Conservation (phyloP, 2,113 vertebrate species). For the Phainopepla nitens region DNA sequence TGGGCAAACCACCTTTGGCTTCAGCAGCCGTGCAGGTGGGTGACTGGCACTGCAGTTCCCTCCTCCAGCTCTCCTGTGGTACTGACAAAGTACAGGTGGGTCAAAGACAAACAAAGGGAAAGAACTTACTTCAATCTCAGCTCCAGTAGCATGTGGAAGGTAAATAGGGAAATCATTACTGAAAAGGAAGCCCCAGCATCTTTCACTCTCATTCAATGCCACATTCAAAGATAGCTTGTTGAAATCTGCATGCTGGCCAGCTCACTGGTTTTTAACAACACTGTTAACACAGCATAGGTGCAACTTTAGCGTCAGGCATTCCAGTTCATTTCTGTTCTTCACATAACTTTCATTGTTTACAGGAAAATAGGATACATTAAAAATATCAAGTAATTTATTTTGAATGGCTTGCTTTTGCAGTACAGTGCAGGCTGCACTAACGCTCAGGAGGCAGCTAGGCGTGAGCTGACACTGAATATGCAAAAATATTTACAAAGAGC, state of each 20-base stretch:
- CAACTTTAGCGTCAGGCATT: neutral
- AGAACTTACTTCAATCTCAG: neutral
- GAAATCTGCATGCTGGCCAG: accelerated
- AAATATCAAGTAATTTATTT: neutral
- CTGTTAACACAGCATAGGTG: neutral
- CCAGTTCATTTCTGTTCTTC: neutral
- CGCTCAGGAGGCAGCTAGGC: neutral
- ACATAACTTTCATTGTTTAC: neutral
- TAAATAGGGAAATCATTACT: neutral
- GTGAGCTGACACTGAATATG: neutral
- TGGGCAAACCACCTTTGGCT: neutral
- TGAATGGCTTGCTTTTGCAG: neutral
- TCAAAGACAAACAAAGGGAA: neutral
- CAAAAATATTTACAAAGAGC: neutral
- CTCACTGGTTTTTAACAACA: neutral
- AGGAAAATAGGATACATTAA: neutral
- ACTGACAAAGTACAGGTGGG: neutral
- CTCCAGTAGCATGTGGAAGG: neutral
- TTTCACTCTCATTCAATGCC: neutral
- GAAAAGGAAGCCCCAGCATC: neutral
- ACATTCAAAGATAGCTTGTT: neutral
- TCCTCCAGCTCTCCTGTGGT: neutral
- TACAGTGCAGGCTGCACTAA: neutral
- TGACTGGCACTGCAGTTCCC: neutral
- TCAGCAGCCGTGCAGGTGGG: neutral